Base-by-base conservation (phyloP, 2,797 vertebrate species). In the Neomorphus geoffroyi region DNA sequence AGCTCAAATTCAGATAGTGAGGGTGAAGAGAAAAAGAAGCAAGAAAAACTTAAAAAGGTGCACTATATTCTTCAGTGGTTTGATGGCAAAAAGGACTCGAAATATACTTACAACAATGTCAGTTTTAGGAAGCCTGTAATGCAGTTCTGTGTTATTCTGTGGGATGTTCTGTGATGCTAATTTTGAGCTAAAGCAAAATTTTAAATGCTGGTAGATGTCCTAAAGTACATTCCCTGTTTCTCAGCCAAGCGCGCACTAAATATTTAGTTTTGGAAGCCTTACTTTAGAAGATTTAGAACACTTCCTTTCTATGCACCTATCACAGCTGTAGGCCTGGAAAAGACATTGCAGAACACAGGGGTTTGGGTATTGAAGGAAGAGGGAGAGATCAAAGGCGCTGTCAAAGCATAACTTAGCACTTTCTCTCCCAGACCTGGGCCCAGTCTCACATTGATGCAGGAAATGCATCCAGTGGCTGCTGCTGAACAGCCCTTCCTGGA, bases 11-110 rank as follows among this genome's bases (percentile, higher is more conserved):
- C 98, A 21, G 99, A 99, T 58, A 98, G 98, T 94, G 99, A 99
- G 15, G 98, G 98, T 22, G 99, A 99, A 61, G 99, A 99, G 18
- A 98, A 98, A 71, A 99, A 98, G 97, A 99, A 99, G 96, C 98
- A 98, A 74, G 99, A 99, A 94, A 99, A 99, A 95, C 96, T 99
- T 85, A 99, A 98, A 95, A 99, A 99, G 99, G 99, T 99, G 77
- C 21, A 27, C 32, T 60, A 12, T 88, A 46, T 23, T 84, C 26
- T 72, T 64, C 39, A 57, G 10, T 79, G 33, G 22, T 50, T 92
- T 73, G 89, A 13, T 80, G 39, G 50, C 85, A 80, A 61, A 83
- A 89, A 65, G 37, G 80, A 18, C 48, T 64, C 53, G 18, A 58
- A 45, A 57, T 53, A 11, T 14, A 9, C 53, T 86, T 74, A 45